Conservation (phyloP, 2,888 invertebrate species). For the Agonopterix heracliana region DNA sequence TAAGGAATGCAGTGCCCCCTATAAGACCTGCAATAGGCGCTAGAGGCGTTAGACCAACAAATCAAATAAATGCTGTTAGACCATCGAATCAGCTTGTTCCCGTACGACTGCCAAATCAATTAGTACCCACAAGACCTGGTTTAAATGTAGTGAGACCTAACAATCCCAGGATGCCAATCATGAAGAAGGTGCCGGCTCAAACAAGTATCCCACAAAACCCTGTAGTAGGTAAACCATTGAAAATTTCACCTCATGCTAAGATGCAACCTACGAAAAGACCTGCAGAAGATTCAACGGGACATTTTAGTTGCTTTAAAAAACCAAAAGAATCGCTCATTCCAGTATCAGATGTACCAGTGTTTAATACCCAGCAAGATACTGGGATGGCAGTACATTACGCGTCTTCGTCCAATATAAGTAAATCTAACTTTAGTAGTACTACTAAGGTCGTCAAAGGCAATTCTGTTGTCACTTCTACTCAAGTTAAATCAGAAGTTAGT, state of each 20-base stretch:
- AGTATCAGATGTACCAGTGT: conserved; percentile 32
- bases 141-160: conserved; percentile 29
- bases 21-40: conserved; percentile 3
- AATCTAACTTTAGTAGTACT: conserved; percentile 42
- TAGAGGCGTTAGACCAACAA: conserved; percentile 19
- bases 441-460: conserved; percentile 50
- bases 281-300: conserved; percentile 36
- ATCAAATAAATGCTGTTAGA: conserved; percentile 11
- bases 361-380: conserved; percentile 23
- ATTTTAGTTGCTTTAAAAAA: conserved; percentile 62
- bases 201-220: conserved; percentile 24
- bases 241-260: conserved; percentile 45
- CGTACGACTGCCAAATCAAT: conserved; percentile 33
- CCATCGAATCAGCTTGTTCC: conserved; percentile 15
- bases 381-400: conserved; percentile 35
- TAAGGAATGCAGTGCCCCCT: conserved; percentile 25
- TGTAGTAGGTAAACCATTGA: conserved; percentile 36
- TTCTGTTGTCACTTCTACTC: conserved; percentile 42
- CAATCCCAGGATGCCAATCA: conserved; percentile 33
- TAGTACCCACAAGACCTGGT: conserved; percentile 34
- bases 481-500: conserved; percentile 49
- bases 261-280: conserved; percentile 35
- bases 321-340: conserved; percentile 55
- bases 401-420: conserved; percentile 41
- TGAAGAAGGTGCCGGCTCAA: conserved; percentile 26